Conservation (phyloP, 2,797 vertebrate genomes). For the Xiphophorus birchmanni region DNA sequence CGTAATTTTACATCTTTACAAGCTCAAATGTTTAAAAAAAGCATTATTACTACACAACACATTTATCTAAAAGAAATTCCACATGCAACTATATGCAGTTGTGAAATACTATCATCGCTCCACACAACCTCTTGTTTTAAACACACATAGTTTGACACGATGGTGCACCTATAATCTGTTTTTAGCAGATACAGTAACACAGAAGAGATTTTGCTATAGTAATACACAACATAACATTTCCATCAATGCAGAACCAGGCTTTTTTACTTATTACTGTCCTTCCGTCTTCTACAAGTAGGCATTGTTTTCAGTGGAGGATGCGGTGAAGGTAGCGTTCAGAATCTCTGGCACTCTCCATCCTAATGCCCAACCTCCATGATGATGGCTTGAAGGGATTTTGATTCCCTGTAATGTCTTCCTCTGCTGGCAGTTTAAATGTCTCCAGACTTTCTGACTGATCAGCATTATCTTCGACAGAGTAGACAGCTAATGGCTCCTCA, state of each 20-base stretch:
- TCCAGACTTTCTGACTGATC: neutral
- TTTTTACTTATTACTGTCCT: neutral
- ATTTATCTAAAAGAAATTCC: neutral
- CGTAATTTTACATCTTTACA: neutral
- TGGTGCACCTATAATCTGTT: neutral
- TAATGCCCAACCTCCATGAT: conserved; percentile 51
- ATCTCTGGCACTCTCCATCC: conserved; percentile 53
- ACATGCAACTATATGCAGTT: neutral
- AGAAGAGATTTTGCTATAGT: neutral
- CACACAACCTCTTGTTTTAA: neutral
- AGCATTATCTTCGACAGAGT: conserved; percentile 28
- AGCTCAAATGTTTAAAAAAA: neutral
- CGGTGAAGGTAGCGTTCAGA: conserved; percentile 78
- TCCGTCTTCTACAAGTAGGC: neutral
- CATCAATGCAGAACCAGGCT: neutral
- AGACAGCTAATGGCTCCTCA: conserved; percentile 33
- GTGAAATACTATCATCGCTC: neutral
- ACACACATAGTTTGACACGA: neutral
- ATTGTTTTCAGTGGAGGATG: conserved; percentile 61
- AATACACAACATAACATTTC: neutral
- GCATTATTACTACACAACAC: neutral
- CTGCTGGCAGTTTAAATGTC: conserved; percentile 13
- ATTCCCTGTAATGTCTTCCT: conserved; percentile 28
- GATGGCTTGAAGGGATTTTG: conserved; percentile 48
- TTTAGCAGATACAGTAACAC: neutral